phyloP scores from a whole-genome alignment of 2,113 vertebrate species.

The Silurus meridionalis region DNA sequence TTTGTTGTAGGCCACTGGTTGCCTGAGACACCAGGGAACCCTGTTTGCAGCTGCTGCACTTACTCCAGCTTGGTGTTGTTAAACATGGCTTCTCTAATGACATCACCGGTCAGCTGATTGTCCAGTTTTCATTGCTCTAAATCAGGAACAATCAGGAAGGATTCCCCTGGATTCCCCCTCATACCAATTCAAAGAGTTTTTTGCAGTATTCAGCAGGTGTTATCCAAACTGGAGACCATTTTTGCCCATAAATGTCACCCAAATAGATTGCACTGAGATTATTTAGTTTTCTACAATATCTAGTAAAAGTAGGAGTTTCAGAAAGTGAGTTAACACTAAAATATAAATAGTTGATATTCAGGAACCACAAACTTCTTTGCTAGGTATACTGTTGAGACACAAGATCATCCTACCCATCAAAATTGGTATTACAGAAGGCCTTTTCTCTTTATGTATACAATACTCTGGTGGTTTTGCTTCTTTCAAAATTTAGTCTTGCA shows the following conservation, averaged over 20 bases:
- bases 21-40: constrained; percentile 59
- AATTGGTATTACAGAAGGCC: neutral
- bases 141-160: constrained; percentile 46
- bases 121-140: constrained; percentile 34
- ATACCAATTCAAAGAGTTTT: neutral
- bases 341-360: neutral
- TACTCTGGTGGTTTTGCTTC: neutral
- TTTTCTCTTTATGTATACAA: neutral
- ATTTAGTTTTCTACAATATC: neutral
- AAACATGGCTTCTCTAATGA: constrained; percentile 60
- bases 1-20: neutral
- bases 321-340: neutral
- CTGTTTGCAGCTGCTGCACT: constrained; percentile 63
- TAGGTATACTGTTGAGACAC: neutral
- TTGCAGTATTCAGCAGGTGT: neutral
- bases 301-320: neutral
- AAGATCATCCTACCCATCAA: neutral
- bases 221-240: neutral
- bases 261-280: neutral
- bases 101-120: constrained; percentile 69
- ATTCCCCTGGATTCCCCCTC: neutral
- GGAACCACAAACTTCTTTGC: neutral
- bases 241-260: neutral
- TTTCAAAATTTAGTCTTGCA: neutral
- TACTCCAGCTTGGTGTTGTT: constrained; percentile 60